These are phyloP conservation scores for Teleopsis dalmanni DNA, from an alignment of 1,140 invertebrate genomes.

Conservation along the genomic window DNA sequence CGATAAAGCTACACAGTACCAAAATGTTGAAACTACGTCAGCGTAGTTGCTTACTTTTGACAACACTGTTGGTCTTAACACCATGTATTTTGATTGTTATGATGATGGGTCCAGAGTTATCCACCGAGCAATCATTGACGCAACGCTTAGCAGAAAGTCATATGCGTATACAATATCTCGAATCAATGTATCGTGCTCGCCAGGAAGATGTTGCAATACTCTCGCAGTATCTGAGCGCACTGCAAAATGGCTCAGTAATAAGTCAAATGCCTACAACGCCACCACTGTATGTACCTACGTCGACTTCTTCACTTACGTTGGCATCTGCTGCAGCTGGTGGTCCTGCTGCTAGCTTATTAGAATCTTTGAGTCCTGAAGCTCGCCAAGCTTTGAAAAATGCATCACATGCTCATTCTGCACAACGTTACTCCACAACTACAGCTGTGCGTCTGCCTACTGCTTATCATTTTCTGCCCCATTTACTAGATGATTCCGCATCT, in stretches of 20 bases:
- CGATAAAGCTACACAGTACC: no score
- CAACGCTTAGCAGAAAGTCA: constrained; percentile 62
- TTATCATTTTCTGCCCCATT: constrained; percentile 81
- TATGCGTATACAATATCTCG: constrained; percentile 61
- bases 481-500: constrained; percentile 70
- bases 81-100: constrained; percentile 50
- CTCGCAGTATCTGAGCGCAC: constrained; percentile 50
- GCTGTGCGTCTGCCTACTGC: constrained; percentile 64
- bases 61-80: constrained; percentile 47
- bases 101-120: constrained; percentile 45
- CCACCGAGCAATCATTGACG: constrained; percentile 58
- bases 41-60: constrained; percentile 48
- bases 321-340: not conserved
- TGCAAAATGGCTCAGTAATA: constrained; percentile 11
- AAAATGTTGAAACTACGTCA: constrained; percentile 29
- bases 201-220: constrained; percentile 63
- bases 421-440: constrained; percentile 20
- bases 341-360: constrained; percentile 38
- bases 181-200: constrained; percentile 60
- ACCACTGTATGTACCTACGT: constrained; percentile 12
- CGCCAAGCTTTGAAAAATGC: constrained; percentile 47
- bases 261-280: not conserved
- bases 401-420: constrained; percentile 20
- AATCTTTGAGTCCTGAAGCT: constrained; percentile 44
- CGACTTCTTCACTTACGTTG: not conserved